Conservation (phyloP, 2,113 vertebrate genomes). For the Rhombomys opimus region DNA sequence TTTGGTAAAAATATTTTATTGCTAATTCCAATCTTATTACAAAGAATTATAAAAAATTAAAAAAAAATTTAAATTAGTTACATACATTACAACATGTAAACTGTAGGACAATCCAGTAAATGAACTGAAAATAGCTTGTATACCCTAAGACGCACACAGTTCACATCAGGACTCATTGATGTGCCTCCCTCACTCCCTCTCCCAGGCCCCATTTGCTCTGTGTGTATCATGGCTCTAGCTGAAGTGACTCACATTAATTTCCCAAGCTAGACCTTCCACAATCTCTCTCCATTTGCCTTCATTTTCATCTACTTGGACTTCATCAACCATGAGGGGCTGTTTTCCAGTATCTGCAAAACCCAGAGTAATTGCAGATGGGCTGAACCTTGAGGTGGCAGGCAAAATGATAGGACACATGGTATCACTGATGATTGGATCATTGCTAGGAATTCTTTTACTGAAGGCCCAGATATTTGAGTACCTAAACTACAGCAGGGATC, state of each 20-base stretch:
- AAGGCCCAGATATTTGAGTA: background rate
- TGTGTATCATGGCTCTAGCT: background rate
- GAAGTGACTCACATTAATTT: background rate
- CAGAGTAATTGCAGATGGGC: background rate
- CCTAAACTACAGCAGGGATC: background rate
- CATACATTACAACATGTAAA: background rate
- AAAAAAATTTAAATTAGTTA: background rate
- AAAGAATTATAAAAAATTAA: background rate
- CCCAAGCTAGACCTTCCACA: background rate
- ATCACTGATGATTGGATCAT: background rate
- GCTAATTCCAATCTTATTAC: background rate
- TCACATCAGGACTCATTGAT: background rate
- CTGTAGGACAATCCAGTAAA: background rate
- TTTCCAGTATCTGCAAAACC: background rate
- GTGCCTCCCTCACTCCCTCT: background rate
- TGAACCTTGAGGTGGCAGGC: background rate
- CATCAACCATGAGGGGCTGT: background rate
- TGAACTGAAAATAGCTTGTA: background rate
- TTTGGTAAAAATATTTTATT: background rate
- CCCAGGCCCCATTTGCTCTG: background rate
- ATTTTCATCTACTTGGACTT: background rate
- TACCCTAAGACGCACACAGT: background rate
- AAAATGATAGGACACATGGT: background rate
- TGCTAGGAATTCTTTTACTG: background rate
- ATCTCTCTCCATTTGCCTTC: background rate